These are phyloP conservation scores for Crepidodera aurea DNA, from an alignment of 2,888 invertebrate species.

Conservation along the genomic window DNA sequence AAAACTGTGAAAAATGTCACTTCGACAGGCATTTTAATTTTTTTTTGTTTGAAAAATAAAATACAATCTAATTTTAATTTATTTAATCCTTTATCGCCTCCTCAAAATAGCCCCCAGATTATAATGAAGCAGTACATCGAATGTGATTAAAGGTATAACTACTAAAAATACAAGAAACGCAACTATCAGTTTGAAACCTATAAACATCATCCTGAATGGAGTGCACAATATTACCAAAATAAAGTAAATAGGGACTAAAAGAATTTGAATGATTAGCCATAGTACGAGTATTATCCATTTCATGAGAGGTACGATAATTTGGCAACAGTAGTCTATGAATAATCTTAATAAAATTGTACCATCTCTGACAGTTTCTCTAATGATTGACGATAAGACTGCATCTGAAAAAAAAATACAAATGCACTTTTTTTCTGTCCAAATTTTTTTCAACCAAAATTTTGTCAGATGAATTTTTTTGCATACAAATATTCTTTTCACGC, in stretches of 20 bases:
- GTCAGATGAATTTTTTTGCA: too few species aligned
- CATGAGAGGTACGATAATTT: neutral
- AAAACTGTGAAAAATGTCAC: too few species aligned
- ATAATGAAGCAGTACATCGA: slow-evolving; percentile 4
- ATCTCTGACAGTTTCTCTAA: neutral
- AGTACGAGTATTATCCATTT: neutral
- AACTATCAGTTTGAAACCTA: neutral
- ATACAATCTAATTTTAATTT: too few species aligned
- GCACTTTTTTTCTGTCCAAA: too few species aligned
- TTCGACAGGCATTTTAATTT: too few species aligned
- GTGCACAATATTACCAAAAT: neutral
- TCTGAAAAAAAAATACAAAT: neutral
- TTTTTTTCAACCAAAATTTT: too few species aligned
- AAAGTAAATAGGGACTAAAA: slow-evolving; percentile 11
- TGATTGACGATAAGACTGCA: neutral
- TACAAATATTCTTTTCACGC: too few species aligned
- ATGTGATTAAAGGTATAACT: slow-evolving; percentile 4
- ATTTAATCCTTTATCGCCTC: too few species aligned
- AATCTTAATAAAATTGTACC: neutral
- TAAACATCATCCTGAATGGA: neutral
- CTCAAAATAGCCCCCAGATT: neutral
- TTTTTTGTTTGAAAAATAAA: too few species aligned
- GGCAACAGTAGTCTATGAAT: neutral
- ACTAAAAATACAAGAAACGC: neutral
- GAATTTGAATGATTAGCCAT: slow-evolving; percentile 7